Conservation (phyloP, 2,113 vertebrate genomes). For the Pterocles orientalis region DNA sequence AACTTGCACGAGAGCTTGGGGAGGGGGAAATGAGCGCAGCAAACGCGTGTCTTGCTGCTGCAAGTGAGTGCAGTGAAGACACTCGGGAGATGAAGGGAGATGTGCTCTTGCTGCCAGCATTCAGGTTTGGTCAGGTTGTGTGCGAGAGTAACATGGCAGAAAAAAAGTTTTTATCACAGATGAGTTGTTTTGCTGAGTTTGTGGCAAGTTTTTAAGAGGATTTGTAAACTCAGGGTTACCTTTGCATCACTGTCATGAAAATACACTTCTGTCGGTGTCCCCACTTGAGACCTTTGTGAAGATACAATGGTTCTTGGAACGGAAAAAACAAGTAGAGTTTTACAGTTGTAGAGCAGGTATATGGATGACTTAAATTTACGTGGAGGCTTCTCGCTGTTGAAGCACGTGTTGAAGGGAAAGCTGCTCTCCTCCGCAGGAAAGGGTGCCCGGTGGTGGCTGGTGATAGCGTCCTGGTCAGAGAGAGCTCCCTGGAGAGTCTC, state of each 20-base stretch:
- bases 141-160: neutral
- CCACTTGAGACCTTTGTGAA: neutral
- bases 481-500: neutral
- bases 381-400: neutral
- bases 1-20: conserved; percentile 70
- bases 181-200: neutral
- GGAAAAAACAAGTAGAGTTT: neutral
- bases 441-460: neutral
- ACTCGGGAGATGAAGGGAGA: conserved; percentile 40
- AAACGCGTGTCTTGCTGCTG: conserved; percentile 61
- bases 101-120: neutral
- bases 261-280: neutral
- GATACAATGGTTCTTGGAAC: neutral
- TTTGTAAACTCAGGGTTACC: neutral
- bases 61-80: conserved; percentile 56
- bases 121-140: conserved; percentile 1
- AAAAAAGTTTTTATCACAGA: neutral
- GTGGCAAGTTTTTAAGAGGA: neutral
- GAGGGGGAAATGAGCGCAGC: conserved; percentile 70
- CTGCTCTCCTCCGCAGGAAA: neutral
- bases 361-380: neutral
- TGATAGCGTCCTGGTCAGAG: neutral
- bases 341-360: neutral
- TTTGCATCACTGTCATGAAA: neutral
- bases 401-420: neutral